Percentiles rank a stretch among this genome's conserved stretches.
Evolutionary conservation across 2,113 vertebrate species (phyloP).

Genomic region (Rynchops niger): DNA sequence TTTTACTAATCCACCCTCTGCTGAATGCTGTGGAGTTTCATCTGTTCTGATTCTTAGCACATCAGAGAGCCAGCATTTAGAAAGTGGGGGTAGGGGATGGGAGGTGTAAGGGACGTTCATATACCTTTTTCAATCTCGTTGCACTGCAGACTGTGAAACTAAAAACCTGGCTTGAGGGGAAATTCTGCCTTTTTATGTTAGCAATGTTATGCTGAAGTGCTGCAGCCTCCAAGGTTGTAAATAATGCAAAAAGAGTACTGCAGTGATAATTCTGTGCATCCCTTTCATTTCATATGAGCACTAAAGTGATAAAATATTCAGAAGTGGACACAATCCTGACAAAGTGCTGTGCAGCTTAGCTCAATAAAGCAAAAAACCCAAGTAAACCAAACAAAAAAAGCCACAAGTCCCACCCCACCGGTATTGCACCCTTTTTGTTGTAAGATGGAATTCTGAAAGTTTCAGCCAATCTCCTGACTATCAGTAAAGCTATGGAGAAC

Average conservation of each 20-base stretch:
- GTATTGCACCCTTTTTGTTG: neutral
- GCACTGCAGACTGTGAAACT: neutral
- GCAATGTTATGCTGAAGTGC: conserved; percentile 22
- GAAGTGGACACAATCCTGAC: neutral
- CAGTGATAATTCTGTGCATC: conserved; percentile 14
- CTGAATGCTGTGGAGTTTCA: neutral
- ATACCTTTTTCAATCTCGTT: neutral
- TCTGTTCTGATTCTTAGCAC: neutral
- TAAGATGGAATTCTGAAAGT: neutral
- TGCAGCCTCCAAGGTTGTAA: conserved; percentile 40
- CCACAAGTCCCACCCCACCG: neutral
- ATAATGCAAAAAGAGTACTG: conserved; percentile 46
- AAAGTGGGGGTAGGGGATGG: neutral
- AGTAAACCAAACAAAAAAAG: neutral
- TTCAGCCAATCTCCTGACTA: neutral
- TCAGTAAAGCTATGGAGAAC: neutral
- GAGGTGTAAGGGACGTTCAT: neutral
- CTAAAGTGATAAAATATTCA: conserved; percentile 35
- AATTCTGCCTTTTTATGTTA: conserved; percentile 28
- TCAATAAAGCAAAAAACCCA: neutral
- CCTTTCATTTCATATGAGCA: neutral
- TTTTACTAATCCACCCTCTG: neutral
- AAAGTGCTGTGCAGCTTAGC: neutral
- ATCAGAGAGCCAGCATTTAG: neutral
- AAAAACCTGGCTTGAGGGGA: conserved; percentile 20